Evolutionary conservation across 2,113 vertebrate species (phyloP).

Genomic region (Oreotrochilus melanogaster): DNA sequence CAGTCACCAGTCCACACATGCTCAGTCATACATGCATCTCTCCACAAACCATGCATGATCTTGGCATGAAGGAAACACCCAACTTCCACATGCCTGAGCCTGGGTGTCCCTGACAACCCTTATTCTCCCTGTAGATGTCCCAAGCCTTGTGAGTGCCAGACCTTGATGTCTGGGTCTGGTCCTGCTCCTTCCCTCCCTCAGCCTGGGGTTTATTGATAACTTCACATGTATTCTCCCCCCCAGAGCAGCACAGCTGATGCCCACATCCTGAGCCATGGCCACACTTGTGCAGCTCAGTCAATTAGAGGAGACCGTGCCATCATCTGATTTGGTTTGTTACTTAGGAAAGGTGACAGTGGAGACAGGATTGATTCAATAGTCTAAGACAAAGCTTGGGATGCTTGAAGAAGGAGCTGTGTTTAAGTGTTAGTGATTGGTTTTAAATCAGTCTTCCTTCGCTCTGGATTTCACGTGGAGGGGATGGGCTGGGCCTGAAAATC

Average conservation of each 20-base stretch:
- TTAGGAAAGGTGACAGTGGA: slow-evolving; percentile 20
- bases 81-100: accelerated
- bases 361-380: slow-evolving; percentile 72
- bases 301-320: slow-evolving; percentile 59
- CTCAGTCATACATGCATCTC: accelerated
- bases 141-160: background rate
- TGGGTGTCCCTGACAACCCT: background rate
- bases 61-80: background rate
- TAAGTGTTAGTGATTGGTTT: slow-evolving; percentile 72
- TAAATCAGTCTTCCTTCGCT: slow-evolving; percentile 61
- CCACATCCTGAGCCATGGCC: slow-evolving; percentile 25
- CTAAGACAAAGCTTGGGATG: slow-evolving; percentile 39
- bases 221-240: background rate
- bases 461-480: slow-evolving; percentile 31
- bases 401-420: background rate
- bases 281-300: slow-evolving; percentile 48
- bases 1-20: background rate
- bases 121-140: accelerated
- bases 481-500: slow-evolving; percentile 29
- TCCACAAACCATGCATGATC: background rate
- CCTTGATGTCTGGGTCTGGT: background rate
- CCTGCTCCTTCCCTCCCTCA: background rate
- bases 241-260: background rate
- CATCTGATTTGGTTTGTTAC: slow-evolving; percentile 70
- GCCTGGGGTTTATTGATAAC: slow-evolving; percentile 11